These are phyloP conservation scores for Struthidea cinerea DNA, from an alignment of 2,113 vertebrate genomes.

Conservation along the genomic window DNA sequence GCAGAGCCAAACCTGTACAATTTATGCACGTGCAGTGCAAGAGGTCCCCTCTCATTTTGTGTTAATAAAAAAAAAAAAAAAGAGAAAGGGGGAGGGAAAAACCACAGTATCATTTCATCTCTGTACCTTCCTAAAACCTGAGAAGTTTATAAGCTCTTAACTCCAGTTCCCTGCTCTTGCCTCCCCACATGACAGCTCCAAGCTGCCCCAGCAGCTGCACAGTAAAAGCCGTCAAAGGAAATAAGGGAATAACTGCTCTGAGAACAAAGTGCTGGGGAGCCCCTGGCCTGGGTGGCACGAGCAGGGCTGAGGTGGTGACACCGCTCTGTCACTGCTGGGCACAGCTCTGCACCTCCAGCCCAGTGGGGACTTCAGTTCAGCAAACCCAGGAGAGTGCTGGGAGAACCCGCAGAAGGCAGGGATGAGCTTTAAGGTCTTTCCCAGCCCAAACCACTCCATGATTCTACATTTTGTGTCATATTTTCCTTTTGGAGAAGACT, in stretches of 20 bases:
- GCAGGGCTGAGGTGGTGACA: background rate
- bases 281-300: background rate
- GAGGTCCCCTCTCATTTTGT: background rate
- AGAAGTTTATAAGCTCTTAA: constrained; percentile 17
- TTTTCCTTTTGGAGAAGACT: background rate
- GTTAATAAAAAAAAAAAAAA: background rate
- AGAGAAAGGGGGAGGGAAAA: constrained; percentile 5
- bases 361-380: fast-evolving
- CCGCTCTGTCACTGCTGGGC: background rate
- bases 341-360: background rate
- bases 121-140: constrained; percentile 29
- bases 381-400: background rate
- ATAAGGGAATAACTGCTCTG: constrained; percentile 17
- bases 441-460: background rate
- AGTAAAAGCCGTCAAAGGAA: constrained; percentile 18
- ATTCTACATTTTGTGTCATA: background rate
- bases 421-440: fast-evolving
- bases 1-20: constrained; percentile 2
- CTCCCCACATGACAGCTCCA: constrained; percentile 16
- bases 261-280: background rate
- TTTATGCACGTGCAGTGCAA: constrained; percentile 3
- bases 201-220: constrained; percentile 54
- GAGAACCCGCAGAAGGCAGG: background rate
- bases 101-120: background rate
- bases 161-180: background rate